Evolutionary conservation across 2,113 vertebrate species (phyloP).

Genomic region (Dicentrarchus labrax): DNA sequence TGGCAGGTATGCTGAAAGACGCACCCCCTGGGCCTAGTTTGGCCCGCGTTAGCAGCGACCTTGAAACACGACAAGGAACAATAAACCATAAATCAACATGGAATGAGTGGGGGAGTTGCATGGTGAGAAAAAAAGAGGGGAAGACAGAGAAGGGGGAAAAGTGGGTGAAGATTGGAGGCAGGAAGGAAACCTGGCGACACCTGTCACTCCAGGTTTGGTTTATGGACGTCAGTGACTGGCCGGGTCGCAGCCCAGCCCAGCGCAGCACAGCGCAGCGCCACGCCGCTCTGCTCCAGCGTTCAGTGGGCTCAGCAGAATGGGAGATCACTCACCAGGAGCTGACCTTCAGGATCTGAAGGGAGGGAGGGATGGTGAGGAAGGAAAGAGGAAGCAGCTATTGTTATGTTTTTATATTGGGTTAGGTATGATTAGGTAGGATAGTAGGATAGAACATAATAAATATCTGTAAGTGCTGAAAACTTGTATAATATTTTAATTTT

Average conservation of each 20-base stretch:
- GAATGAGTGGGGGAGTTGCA: conserved; percentile 56
- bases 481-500: too few relatives aligned
- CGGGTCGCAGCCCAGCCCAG: conserved; percentile 60
- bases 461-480: too few relatives aligned
- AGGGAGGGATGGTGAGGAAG: not conserved
- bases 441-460: too few relatives aligned
- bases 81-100: conserved; percentile 82
- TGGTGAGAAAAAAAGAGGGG: conserved; percentile 7
- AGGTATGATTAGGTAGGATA: too few relatives aligned
- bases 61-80: conserved; percentile 84
- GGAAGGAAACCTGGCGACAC: conserved; percentile 76
- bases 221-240: conserved; percentile 82
- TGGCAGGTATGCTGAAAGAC: conserved; percentile 71
- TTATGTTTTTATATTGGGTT: too few relatives aligned
- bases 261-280: conserved; percentile 27
- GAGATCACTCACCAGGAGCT: conserved; percentile 72
- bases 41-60: conserved; percentile 76
- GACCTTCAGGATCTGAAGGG: conserved; percentile 76
- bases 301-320: conserved; percentile 79
- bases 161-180: conserved; percentile 48
- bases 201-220: conserved; percentile 88
- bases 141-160: conserved; percentile 7
- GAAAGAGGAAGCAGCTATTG: not conserved
- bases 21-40: conserved; percentile 71
- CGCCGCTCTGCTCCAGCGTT: conserved; percentile 49